These are phyloP conservation scores for Oreocharis arfaki DNA, from an alignment of 2,113 vertebrate genomes.

Conservation along the genomic window DNA sequence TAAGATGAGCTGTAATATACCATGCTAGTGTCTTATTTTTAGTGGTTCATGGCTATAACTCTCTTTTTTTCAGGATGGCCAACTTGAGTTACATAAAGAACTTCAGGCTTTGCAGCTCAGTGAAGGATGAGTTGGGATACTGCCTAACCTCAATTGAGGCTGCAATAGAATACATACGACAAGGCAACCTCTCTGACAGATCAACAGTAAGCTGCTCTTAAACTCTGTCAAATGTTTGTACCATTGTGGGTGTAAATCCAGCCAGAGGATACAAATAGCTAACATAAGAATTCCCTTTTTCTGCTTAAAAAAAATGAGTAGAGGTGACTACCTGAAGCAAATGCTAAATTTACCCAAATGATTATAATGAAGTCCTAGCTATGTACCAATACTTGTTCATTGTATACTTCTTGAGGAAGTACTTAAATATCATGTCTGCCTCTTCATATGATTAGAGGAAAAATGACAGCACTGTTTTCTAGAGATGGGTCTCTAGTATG, in stretches of 20 bases:
- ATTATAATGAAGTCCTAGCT: neutral
- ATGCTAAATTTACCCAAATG: neutral
- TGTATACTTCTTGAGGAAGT: neutral
- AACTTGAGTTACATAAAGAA: conserved; percentile 97
- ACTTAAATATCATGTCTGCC: neutral
- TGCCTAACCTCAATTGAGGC: conserved; percentile 94
- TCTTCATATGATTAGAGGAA: neutral
- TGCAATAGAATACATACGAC: conserved; percentile 87
- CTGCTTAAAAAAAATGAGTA: neutral
- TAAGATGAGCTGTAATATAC: neutral
- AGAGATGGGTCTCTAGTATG: neutral
- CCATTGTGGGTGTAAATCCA: neutral
- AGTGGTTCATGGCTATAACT: neutral
- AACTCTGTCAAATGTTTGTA: neutral
- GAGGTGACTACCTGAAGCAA: neutral
- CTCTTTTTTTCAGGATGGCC: conserved; percentile 82
- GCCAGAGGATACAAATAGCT: neutral
- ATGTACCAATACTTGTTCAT: neutral
- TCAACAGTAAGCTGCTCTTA: conserved; percentile 68
- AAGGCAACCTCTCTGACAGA: conserved; percentile 82
- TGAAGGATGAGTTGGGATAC: conserved; percentile 93
- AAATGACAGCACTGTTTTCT: neutral
- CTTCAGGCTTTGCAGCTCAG: conserved; percentile 89
- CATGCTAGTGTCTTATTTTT: neutral
- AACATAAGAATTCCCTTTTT: neutral